These are phyloP conservation scores for Miniopterus natalensis DNA, from an alignment of 2,113 vertebrate species.

Conservation along the genomic window DNA sequence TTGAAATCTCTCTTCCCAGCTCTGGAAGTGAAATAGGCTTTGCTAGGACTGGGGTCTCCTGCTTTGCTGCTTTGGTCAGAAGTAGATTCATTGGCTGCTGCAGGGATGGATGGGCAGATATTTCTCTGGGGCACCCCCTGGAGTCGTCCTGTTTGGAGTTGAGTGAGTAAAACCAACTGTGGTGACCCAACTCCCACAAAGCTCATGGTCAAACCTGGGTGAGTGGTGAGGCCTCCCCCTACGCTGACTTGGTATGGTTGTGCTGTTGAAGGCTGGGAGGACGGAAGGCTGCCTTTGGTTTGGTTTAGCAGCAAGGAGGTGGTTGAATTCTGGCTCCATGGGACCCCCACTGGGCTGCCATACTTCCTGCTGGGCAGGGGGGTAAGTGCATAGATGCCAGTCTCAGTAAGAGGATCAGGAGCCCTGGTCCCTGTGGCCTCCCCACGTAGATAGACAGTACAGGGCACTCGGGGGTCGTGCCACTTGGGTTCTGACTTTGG, in stretches of 20 bases:
- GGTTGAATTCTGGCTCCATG: neutral
- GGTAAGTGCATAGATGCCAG: neutral
- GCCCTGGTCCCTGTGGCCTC: neutral
- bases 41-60: constrained; percentile 47
- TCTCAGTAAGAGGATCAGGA: neutral
- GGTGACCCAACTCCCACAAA: neutral
- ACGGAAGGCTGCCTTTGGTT: neutral
- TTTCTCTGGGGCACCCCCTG: constrained; percentile 34
- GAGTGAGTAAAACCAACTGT: neutral
- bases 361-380: neutral
- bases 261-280: neutral
- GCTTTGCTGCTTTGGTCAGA: constrained; percentile 59
- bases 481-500: neutral
- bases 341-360: neutral
- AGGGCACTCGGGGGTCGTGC: neutral
- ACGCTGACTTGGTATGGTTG: neutral
- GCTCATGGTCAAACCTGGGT: constrained; percentile 27
- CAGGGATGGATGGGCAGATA: constrained; percentile 20
- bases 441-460: neutral
- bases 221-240: neutral
- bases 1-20: constrained; percentile 56
- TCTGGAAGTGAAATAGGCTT: constrained; percentile 54
- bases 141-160: constrained; percentile 8
- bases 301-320: neutral
- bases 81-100: neutral